Percentiles rank a stretch among this genome's conserved stretches.
Conservation (phyloP, 2,888 invertebrate genomes). For the Agrochola litura region DNA sequence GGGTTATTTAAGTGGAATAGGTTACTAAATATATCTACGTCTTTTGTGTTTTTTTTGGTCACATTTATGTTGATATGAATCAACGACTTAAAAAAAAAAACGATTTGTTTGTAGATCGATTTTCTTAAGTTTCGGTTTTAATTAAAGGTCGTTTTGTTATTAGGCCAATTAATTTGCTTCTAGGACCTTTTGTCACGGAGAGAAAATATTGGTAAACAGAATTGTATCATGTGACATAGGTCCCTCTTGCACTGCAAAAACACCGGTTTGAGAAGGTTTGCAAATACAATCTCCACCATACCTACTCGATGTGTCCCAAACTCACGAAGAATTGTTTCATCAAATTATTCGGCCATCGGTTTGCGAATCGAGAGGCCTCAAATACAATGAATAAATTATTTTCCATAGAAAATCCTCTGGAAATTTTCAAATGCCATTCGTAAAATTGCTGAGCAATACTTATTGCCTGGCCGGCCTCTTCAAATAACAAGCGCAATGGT, state of each 20-base stretch:
- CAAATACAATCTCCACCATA: not conserved
- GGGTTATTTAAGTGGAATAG: too few relatives aligned
- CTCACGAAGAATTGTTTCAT: conserved; percentile 74
- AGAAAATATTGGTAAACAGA: too few relatives aligned
- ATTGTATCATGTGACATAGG: too few relatives aligned
- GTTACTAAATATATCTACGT: too few relatives aligned
- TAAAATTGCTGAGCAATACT: conserved; percentile 59
- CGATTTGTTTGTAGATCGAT: too few relatives aligned
- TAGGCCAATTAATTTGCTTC: too few relatives aligned
- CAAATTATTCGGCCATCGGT: conserved; percentile 78
- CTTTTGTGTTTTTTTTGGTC: too few relatives aligned
- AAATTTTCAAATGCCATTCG: conserved; percentile 59
- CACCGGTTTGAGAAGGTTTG: not conserved
- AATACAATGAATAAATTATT: conserved; percentile 70
- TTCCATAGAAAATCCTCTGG: conserved; percentile 57
- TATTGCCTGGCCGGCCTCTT: conserved; percentile 51
- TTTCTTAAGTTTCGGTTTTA: too few relatives aligned
- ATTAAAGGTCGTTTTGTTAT: too few relatives aligned
- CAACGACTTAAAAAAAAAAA: too few relatives aligned
- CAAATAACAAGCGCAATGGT: conserved; percentile 57
- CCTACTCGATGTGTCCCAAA: conserved; percentile 59
- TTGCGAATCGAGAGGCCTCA: conserved; percentile 66
- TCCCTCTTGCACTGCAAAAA: not conserved
- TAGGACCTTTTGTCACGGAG: too few relatives aligned
- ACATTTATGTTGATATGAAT: too few relatives aligned